Evolutionary conservation across 1,140 invertebrate species (phyloP).

Genomic region (Orchestia grillus): DNA sequence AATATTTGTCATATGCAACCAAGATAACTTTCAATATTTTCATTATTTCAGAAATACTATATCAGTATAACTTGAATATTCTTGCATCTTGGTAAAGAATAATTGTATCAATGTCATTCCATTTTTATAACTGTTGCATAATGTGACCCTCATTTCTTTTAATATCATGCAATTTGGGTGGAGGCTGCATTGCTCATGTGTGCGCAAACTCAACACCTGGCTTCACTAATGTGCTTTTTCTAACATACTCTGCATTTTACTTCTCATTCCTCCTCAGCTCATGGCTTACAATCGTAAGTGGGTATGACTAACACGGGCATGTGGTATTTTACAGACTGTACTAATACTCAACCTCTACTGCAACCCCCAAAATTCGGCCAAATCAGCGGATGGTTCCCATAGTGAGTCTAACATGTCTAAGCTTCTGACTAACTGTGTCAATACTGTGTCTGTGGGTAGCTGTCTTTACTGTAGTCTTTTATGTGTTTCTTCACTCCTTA

Average conservation of each 20-base stretch:
- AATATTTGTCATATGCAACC: background rate
- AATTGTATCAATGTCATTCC: background rate
- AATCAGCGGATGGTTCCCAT: conserved; percentile 89
- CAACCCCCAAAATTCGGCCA: conserved; percentile 98
- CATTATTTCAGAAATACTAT: background rate
- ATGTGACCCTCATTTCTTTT: background rate
- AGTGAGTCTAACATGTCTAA: conserved; percentile 63
- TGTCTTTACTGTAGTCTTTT: background rate
- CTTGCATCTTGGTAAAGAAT: background rate
- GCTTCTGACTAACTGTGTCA: conserved; percentile 5
- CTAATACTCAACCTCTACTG: conserved; percentile 96
- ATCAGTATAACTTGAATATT: background rate
- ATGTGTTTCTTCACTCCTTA: background rate
- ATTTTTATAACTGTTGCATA: background rate
- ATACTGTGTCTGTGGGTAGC: conserved; percentile 33
- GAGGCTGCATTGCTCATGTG: background rate
- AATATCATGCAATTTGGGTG: background rate
- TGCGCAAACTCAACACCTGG: background rate
- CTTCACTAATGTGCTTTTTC: background rate
- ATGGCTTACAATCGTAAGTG: conserved; percentile 42
- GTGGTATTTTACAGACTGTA: conserved; percentile 81
- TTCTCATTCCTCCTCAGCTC: conserved; percentile 16
- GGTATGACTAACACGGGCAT: conserved; percentile 59
- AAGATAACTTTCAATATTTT: background rate
- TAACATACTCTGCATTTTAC: background rate